Base-by-base conservation (phyloP, 2,113 vertebrate genomes). In the Tyto alba region DNA sequence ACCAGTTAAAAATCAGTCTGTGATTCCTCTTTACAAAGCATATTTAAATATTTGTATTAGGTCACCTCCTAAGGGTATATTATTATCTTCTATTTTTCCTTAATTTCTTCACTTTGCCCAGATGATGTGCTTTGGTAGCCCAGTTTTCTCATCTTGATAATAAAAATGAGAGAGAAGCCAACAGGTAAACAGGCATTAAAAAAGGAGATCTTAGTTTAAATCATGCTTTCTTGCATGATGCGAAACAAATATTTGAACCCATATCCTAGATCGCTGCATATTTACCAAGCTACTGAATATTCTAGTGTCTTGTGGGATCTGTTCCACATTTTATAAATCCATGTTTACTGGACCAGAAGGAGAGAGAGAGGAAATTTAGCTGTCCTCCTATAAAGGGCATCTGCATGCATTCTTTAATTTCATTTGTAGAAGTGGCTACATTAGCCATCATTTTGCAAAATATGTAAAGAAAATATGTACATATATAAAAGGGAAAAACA, bases 281-380 rank as follows among this genome's bases (percentile, higher is more conserved):
- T 94, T 95, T 95, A 90, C 82, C 71, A 90, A 83, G 68, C 63
- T 94, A 34, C 68, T 95, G 89, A 96, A 91, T 95, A 94, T 96
- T 94, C 80, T 81, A 81, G 43, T 75, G 84, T 94, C 93, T 88
- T 78, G n/a, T 43, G 95, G 94, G 94, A 95, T 78, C 91, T 95
- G 87, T 90, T 87, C 94, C 43, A 95, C 73, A 85, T 96, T 95
- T 93, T 64, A 68, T 60, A 95, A 96, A 95, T 92, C 91, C 71
- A 89, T 75, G 80, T 84, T 97, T 95, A 81, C 91, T 89, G 73
- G 84, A 92, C 91, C 77, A 91, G 91, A 96, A 96, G 32, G 40
- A 34, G 38, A 74, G 53, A 89, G 32, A 79, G 76, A 88, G 16
- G 66, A 86, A 86, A 80, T 30, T 68, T 85, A 66, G 50, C 40